Evolutionary conservation across 2,113 vertebrate species (phyloP), one percentile per base, ranked within the genome.

Genomic region (Willisornis vidua): DNA sequence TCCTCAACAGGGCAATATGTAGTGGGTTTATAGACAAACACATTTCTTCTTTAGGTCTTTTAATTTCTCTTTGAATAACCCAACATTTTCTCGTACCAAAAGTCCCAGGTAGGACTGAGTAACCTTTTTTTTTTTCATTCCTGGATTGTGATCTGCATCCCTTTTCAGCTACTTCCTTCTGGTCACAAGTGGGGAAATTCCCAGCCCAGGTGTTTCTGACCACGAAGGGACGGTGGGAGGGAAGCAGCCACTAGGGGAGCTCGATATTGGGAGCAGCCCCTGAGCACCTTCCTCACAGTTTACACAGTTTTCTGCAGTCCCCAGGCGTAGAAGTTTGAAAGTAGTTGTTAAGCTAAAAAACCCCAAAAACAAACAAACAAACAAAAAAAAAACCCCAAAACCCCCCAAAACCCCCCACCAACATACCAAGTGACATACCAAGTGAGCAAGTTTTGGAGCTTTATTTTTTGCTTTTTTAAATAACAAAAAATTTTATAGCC

Each of bases 181-280:
- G 58, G 54, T 68, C 37, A 12, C 6, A 66, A 78, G 28, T 39
- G 72, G 85, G 90, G 70, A 90, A 94, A 95, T 84, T 74, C 71
- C 83, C 75, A 74, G 0, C 1, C 0, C 7, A 48, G 72, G 55
- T n/a, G 35, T 66, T 74, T 63, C 73, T 67, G 4, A 22, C 59
- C 54, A 20, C 0, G 3, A 12, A 14, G 73, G 37, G 24, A 14
- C 17, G 29, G 52, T 22, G 48, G 66, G 68, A 77, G 63, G 29
- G 65, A 55, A 90, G 73, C 85, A 93, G 73, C 93, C 92, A 4
- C 96, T 95, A 94, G 92, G 94, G 96, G 92, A 87, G 96, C 92
- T 95, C 83, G 20, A 54, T 33, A 73, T 78, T 62, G 89, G 66
- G 66, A 97, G 83, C 68, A 95, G 74, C 70, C 63, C 75, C 61